Evolutionary conservation across 2,797 vertebrate genomes (phyloP).

Genomic region (Fratercula arctica): DNA sequence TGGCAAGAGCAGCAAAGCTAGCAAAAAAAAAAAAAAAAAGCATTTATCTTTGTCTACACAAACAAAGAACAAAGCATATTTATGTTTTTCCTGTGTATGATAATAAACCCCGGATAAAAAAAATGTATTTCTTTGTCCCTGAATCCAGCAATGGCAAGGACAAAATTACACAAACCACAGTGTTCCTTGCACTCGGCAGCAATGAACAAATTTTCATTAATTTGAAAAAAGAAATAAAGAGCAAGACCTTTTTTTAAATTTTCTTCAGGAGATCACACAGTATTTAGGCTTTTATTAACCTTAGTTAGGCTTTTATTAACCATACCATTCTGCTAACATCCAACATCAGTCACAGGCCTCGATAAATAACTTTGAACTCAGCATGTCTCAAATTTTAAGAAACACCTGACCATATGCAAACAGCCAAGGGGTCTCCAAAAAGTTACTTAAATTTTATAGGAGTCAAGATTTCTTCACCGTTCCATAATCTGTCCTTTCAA

Average conservation of each 20-base stretch:
- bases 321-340: neutral
- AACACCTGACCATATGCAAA: neutral
- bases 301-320: neutral
- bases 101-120: neutral
- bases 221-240: neutral
- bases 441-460: neutral
- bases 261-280: neutral
- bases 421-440: neutral
- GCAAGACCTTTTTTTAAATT: neutral
- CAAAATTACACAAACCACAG: neutral
- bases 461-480: neutral
- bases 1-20: neutral
- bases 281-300: neutral
- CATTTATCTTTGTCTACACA: neutral
- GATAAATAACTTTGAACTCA: neutral
- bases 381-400: neutral
- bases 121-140: neutral
- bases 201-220: neutral
- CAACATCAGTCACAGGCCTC: neutral
- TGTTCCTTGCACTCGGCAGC: neutral
- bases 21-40: neutral
- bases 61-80: slow-evolving; percentile 1
- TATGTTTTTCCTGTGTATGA: neutral
- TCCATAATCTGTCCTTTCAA: neutral
- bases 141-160: neutral